Percentiles rank a stretch among this genome's conserved stretches.
Conservation (phyloP, 1,140 invertebrate species). For the Oscheius sp. region DNA sequence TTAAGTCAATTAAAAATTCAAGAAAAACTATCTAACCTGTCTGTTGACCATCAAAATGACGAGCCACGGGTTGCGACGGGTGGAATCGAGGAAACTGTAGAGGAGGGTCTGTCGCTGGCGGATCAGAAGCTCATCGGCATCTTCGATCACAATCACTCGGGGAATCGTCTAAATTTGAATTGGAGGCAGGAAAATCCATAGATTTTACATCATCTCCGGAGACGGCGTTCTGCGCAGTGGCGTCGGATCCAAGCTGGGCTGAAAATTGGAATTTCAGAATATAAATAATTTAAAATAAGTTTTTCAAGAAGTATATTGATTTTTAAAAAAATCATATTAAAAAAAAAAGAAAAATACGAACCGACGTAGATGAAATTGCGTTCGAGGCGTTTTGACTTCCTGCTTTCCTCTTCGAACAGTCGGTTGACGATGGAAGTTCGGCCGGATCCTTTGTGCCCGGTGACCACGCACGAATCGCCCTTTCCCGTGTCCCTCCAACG, state of each 20-base stretch:
- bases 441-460: not conserved
- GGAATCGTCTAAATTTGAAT: not conserved
- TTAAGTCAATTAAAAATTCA: not conserved
- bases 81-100: not conserved
- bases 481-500: not conserved
- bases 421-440: not conserved
- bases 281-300: no score
- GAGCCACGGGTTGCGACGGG: not conserved
- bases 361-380: not conserved
- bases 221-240: not conserved
- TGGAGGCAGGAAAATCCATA: not conserved
- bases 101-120: not conserved
- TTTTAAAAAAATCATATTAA: no score
- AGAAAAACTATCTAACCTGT: not conserved
- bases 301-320: no score
- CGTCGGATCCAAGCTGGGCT: not conserved
- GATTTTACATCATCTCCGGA: not conserved
- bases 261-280: not conserved
- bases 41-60: constrained; percentile 5
- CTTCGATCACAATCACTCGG: not conserved
- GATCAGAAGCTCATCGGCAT: not conserved
- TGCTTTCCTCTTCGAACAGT: not conserved
- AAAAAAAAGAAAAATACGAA: no score
- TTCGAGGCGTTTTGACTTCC: not conserved
- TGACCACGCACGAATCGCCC: not conserved